Evolutionary conservation across 1,140 invertebrate species (phyloP).

Genomic region (Rhyzopertha dominica): DNA sequence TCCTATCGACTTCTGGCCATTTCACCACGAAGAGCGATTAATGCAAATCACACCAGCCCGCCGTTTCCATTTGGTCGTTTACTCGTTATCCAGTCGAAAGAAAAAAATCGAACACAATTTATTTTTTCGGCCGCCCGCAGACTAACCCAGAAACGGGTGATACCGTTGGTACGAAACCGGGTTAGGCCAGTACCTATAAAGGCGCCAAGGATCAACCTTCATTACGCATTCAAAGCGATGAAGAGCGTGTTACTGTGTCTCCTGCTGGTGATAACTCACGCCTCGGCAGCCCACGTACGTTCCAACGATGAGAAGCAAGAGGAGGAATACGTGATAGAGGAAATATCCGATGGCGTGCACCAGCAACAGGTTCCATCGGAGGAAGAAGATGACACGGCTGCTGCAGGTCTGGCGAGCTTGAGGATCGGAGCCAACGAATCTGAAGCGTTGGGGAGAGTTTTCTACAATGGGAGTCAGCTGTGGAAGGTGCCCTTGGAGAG

Average conservation of each 20-base stretch:
- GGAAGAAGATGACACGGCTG: not conserved
- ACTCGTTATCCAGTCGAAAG: too few species aligned
- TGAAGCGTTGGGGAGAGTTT: slow-evolving; percentile 33
- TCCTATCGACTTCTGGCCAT: too few species aligned
- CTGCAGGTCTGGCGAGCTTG: slow-evolving; percentile 9
- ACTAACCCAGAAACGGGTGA: not conserved
- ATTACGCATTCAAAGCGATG: slow-evolving; percentile 8
- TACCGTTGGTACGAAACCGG: slow-evolving; percentile 1
- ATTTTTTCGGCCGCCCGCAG: not conserved
- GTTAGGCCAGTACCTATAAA: not conserved
- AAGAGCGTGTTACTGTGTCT: slow-evolving; percentile 1
- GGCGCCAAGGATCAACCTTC: not conserved
- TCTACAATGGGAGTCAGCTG: slow-evolving; percentile 50
- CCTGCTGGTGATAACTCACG: slow-evolving; percentile 1
- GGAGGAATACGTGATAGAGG: not conserved
- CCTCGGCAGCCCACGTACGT: not conserved
- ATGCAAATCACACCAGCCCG: too few species aligned
- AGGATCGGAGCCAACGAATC: slow-evolving; percentile 14
- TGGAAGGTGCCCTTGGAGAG: slow-evolving; percentile 46
- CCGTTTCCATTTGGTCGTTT: too few species aligned
- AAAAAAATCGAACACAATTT: not conserved
- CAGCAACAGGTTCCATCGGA: too few species aligned
- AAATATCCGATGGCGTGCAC: too few species aligned
- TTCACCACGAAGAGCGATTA: too few species aligned
- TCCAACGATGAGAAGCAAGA: not conserved